These are phyloP conservation scores for Aradophagus sp. DNA, from an alignment of 1,140 invertebrate genomes.

Conservation along the genomic window DNA sequence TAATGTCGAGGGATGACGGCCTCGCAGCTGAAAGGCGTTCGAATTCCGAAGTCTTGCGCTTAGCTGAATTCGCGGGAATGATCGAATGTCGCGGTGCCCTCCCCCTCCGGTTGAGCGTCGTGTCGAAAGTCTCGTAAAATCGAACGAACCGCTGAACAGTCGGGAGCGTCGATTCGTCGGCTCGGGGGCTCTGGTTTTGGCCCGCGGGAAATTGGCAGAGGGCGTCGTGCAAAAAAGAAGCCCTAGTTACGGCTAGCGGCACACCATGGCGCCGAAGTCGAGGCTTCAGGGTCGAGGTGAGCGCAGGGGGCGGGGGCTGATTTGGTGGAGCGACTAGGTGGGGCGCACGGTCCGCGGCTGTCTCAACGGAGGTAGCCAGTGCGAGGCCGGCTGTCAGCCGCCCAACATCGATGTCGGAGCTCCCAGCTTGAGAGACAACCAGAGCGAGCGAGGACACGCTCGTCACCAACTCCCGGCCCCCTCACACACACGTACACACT, in stretches of 20 bases:
- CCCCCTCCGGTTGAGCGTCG: background rate
- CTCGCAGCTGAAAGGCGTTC: conserved; percentile 9
- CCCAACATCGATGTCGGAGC: conserved; percentile 67
- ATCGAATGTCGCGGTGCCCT: no score
- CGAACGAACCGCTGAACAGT: background rate
- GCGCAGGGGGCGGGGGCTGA: conserved; percentile 53
- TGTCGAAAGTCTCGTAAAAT: background rate
- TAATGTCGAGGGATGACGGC: conserved; percentile 22
- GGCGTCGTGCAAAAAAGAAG: conserved; percentile 33
- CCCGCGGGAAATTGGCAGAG: conserved; percentile 32
- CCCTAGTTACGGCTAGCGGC: conserved; percentile 52
- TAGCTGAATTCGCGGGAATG: no score
- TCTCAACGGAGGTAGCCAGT: conserved; percentile 64
- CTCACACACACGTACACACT: conserved; percentile 24
- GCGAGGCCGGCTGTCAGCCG: conserved; percentile 73
- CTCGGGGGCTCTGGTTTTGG: conserved; percentile 17
- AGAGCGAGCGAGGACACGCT: conserved; percentile 16
- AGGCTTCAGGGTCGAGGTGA: conserved; percentile 49
- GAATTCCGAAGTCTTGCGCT: conserved; percentile 2
- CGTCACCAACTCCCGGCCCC: conserved; percentile 10
- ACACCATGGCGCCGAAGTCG: conserved; percentile 56
- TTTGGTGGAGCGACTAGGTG: conserved; percentile 60
- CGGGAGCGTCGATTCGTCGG: conserved; percentile 2
- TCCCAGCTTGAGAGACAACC: conserved; percentile 41
- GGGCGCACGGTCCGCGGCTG: conserved; percentile 61